These are phyloP conservation scores for Varecia variegata DNA, from an alignment of 2,797 vertebrate genomes.

Conservation along the genomic window DNA sequence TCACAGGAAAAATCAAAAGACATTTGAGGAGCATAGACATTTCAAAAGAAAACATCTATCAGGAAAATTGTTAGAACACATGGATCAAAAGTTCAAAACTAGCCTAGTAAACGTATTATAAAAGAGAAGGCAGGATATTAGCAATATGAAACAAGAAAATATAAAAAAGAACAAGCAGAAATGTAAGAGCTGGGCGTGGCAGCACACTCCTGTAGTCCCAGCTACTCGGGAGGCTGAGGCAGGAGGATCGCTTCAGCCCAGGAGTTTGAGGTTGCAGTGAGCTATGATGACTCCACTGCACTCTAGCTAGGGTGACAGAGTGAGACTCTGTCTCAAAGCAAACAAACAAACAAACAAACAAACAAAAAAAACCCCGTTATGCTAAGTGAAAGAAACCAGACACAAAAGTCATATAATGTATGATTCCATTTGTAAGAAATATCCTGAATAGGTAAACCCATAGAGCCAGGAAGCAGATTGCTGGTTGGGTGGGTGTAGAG, in stretches of 20 bases:
- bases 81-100: constrained; percentile 5
- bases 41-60: constrained; percentile 29
- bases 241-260: not conserved
- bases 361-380: not conserved
- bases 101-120: not conserved
- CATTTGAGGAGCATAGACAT: not conserved
- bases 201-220: not conserved
- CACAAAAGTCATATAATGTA: no score
- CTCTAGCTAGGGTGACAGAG: not conserved
- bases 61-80: not conserved
- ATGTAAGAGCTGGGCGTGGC: not conserved
- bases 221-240: not conserved
- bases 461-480: no score
- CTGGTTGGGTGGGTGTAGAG: no score
- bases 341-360: not conserved
- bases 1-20: not conserved
- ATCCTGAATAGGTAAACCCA: no score
- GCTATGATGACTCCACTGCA: not conserved
- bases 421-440: no score
- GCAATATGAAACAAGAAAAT: not conserved
- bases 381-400: no score
- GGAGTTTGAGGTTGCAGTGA: not conserved
- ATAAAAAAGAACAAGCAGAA: constrained; percentile 19
- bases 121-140: constrained; percentile 24
- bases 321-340: not conserved